Evolutionary conservation across 2,797 vertebrate genomes (phyloP).

Genomic region (Helostoma temminkii): DNA sequence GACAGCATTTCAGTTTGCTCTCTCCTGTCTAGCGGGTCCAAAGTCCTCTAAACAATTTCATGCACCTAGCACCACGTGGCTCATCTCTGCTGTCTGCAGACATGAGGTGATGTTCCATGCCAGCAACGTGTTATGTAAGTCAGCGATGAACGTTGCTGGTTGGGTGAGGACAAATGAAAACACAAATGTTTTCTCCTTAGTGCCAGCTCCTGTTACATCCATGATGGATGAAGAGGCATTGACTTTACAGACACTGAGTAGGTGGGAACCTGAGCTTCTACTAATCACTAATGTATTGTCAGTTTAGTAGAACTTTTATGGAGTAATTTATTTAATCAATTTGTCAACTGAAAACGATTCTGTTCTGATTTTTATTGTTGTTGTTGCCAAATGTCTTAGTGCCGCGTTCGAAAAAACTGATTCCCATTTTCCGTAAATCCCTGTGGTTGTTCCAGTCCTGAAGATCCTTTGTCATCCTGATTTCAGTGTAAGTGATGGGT

Average conservation of each 20-base stretch:
- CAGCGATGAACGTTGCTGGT: conserved; percentile 18
- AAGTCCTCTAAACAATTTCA: conserved; percentile 23
- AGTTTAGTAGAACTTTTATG: too few relatives aligned
- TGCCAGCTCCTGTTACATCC: neutral
- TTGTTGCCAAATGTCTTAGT: too few relatives aligned
- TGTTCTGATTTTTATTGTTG: too few relatives aligned
- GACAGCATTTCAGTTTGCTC: conserved; percentile 3
- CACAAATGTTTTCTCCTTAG: conserved; percentile 6
- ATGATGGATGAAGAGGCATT: neutral
- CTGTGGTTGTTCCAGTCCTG: too few relatives aligned
- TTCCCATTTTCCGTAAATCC: too few relatives aligned
- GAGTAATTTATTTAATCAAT: too few relatives aligned
- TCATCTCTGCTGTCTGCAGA: conserved; percentile 9
- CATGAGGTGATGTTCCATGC: neutral
- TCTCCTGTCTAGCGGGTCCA: neutral
- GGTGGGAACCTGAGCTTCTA: too few relatives aligned
- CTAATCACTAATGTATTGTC: too few relatives aligned
- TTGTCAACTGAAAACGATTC: too few relatives aligned
- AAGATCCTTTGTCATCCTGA: too few relatives aligned
- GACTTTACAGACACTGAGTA: neutral
- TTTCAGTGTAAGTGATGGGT: too few relatives aligned
- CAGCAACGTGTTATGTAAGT: conserved; percentile 32
- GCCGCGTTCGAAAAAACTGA: too few relatives aligned
- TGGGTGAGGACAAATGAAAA: conserved; percentile 16
- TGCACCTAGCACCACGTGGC: conserved; percentile 17